Percentiles rank a stretch among this genome's conserved stretches.
phyloP scores from a whole-genome alignment of 1,140 invertebrate genomes.

The Dinothrombium tinctorium region DNA sequence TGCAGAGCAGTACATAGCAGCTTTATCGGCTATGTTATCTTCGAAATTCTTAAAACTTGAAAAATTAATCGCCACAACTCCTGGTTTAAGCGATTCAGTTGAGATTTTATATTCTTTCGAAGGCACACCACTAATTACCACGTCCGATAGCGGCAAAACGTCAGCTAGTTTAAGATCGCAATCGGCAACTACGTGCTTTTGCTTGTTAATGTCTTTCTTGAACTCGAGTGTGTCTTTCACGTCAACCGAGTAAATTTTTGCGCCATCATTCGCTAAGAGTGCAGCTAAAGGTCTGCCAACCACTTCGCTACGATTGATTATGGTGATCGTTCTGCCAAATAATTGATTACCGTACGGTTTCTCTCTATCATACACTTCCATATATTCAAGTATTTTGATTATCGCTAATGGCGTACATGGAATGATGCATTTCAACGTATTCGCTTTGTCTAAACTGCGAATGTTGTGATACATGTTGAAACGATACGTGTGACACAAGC shows the following conservation, averaged over 20 bases:
- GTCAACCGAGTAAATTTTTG: slow-evolving; percentile 8
- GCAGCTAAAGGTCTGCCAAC: slow-evolving; percentile 10
- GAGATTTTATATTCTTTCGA: slow-evolving; percentile 4
- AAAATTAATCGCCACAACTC: slow-evolving; percentile 9
- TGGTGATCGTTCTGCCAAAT: slow-evolving; percentile 9
- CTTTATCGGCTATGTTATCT: slow-evolving; percentile 5
- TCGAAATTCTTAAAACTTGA: slow-evolving; percentile 8
- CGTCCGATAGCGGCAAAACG: slow-evolving; percentile 6
- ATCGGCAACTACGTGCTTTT: slow-evolving; percentile 7
- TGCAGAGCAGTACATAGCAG: slow-evolving; percentile 5
- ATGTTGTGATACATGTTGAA: slow-evolving; percentile 13
- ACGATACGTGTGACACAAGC: slow-evolving; percentile 9
- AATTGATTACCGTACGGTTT: slow-evolving; percentile 10
- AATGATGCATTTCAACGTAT: slow-evolving; percentile 10
- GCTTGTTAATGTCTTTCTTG: slow-evolving; percentile 1
- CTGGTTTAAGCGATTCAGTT: slow-evolving; percentile 5
- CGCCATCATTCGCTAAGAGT: slow-evolving; percentile 9
- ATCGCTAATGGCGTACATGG: slow-evolving; percentile 12
- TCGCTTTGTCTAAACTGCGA: background rate
- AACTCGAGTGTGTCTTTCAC: slow-evolving; percentile 8
- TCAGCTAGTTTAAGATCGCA: slow-evolving; percentile 6
- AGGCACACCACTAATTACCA: slow-evolving; percentile 10
- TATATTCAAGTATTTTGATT: slow-evolving; percentile 9
- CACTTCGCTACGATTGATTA: slow-evolving; percentile 11
- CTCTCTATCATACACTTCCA: slow-evolving; percentile 7